Evolutionary conservation across 2,797 vertebrate species (phyloP).

Genomic region (Garrulus glandarius): DNA sequence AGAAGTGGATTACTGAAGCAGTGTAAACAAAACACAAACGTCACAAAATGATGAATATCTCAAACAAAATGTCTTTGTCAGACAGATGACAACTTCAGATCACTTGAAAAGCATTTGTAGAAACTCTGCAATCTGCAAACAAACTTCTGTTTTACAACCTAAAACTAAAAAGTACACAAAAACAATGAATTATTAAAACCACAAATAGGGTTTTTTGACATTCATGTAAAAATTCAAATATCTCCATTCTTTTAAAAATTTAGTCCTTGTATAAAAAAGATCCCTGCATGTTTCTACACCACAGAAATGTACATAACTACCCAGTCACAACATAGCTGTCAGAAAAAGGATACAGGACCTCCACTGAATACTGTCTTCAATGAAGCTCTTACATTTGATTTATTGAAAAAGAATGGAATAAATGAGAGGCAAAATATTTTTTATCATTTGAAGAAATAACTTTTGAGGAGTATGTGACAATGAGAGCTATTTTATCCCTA

Average conservation of each 20-base stretch:
- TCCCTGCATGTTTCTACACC: background rate
- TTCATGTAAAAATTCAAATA: background rate
- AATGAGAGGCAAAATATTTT: background rate
- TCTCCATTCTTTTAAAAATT: background rate
- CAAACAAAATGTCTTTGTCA: constrained; percentile 70
- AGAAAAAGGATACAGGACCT: background rate
- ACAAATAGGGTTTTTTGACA: background rate
- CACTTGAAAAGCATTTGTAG: constrained; percentile 35
- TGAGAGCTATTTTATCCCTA: background rate
- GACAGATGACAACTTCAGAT: constrained; percentile 59
- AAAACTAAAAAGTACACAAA: constrained; percentile 2
- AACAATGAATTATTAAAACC: constrained; percentile 53
- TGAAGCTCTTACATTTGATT: background rate
- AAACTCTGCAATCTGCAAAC: constrained; percentile 22
- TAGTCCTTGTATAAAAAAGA: background rate
- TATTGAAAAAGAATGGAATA: background rate
- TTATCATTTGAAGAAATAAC: background rate
- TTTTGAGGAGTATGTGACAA: background rate
- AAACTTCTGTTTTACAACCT: constrained; percentile 47
- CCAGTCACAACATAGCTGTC: background rate
- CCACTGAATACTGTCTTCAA: background rate
- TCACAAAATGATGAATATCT: constrained; percentile 71
- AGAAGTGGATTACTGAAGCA: constrained; percentile 71
- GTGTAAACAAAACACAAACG: constrained; percentile 70
- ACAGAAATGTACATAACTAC: background rate